These are phyloP conservation scores for Sorex araneus DNA, from an alignment of 2,113 vertebrate genomes.

Conservation along the genomic window DNA sequence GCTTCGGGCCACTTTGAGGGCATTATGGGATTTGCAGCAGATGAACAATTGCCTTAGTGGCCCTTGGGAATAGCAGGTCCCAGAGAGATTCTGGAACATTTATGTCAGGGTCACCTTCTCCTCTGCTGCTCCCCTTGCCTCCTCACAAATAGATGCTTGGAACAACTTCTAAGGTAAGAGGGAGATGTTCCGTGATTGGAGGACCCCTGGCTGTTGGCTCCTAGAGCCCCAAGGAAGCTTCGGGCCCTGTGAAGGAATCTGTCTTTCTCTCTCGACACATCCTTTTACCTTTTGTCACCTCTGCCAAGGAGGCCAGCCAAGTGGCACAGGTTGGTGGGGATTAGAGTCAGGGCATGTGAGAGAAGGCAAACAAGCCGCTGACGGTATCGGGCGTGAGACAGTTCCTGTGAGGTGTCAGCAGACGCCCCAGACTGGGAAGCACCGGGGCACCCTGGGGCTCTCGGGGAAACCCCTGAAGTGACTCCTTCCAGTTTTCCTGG, in stretches of 20 bases:
- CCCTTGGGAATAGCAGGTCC: constrained; percentile 90
- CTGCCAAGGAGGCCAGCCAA: constrained; percentile 78
- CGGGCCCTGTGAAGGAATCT: not conserved
- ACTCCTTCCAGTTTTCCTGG: not conserved
- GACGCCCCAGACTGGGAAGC: not conserved
- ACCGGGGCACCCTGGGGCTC: not conserved
- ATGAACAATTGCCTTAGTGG: constrained; percentile 88
- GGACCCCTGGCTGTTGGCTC: not conserved
- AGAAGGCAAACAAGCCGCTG: constrained; percentile 43
- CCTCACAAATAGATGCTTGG: constrained; percentile 38
- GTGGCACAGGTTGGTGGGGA: constrained; percentile 58
- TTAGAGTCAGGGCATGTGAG: constrained; percentile 56
- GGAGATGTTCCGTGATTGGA: not conserved
- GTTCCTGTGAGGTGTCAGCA: not conserved
- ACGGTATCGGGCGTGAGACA: not conserved
- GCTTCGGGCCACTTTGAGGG: constrained; percentile 86
- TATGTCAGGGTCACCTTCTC: constrained; percentile 84
- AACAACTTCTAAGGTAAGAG: constrained; percentile 16
- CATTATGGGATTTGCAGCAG: constrained; percentile 88
- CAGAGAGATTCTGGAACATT: constrained; percentile 77
- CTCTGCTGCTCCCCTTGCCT: constrained; percentile 27
- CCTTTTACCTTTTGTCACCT: constrained; percentile 64
- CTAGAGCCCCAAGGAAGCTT: not conserved
- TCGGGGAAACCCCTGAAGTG: constrained; percentile 42
- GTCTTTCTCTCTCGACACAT: constrained; percentile 46